These are phyloP conservation scores for Apotomis turbidana DNA, from an alignment of 2,888 invertebrate species.

Conservation along the genomic window DNA sequence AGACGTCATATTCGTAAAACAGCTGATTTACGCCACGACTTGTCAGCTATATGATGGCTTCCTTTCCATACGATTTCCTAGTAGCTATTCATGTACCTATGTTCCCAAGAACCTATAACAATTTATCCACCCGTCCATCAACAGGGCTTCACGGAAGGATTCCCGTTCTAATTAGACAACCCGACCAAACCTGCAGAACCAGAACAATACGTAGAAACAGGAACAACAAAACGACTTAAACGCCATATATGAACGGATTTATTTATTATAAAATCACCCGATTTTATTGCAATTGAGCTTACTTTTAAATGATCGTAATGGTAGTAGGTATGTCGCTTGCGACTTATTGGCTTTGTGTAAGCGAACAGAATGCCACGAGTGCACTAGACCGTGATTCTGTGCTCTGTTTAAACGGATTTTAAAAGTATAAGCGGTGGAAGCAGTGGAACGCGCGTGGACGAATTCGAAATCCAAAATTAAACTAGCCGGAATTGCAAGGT, in stretches of 20 bases:
- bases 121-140: conserved; percentile 28
- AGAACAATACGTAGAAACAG: conserved; percentile 22
- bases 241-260: not conserved
- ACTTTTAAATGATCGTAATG: not conserved
- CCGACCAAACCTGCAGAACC: conserved; percentile 28
- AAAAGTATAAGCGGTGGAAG: conserved; percentile 28
- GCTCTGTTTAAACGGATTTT: conserved; percentile 33
- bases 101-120: conserved; percentile 21
- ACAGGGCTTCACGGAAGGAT: conserved; percentile 48
- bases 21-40: not conserved
- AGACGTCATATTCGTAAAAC: conserved; percentile 5
- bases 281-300: not conserved
- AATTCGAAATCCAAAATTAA: conserved; percentile 33
- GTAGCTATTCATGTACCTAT: conserved; percentile 12
- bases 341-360: not conserved
- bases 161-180: conserved; percentile 46
- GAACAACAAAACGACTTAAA: conserved; percentile 9
- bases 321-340: conserved; percentile 14
- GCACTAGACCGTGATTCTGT: conserved; percentile 37
- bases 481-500: conserved; percentile 13
- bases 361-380: conserved; percentile 27
- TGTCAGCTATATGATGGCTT: conserved; percentile 7
- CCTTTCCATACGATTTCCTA: conserved; percentile 13
- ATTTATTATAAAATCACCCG: not conserved
- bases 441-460: conserved; percentile 14